Evolutionary conservation across 1,140 invertebrate species (phyloP), one percentile per base, ranked within the genome.

Genomic region (Drosophila simulans): DNA sequence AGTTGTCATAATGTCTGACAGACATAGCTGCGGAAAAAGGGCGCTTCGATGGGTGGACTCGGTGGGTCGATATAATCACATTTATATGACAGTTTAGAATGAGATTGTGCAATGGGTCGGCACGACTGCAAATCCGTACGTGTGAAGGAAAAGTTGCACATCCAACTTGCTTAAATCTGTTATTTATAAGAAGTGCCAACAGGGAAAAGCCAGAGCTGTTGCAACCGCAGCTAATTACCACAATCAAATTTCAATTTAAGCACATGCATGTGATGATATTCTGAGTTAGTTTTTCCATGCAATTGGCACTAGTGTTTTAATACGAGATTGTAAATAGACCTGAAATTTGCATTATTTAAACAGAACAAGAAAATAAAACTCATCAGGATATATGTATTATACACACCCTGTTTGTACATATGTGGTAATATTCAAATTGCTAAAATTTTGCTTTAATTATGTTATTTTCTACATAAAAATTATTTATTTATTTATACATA

Each of bases 1-100:
- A 79, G 59, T 65, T 76, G 70, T 76, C 66, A 76, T 79, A 66
- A 72, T 72, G 55, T 65, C 65, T 40, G 46, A 73, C 45, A 59
- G 22, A 48, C 60, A 59, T 48, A 53, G 48, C 45, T 22, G 57
- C 20, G 43, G 22, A 39, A 5, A 51, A 34, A 27, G 34, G 31
- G 25, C 5, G 12, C 8, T 5, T 3, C 11, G 15, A 12, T 0
- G 5, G 15, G 17, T 17, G 10, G 4, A 15, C 27, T 20, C 62
- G 15, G 13, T 31, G 64, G 65, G 43, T 56, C 65, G 37, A 70
- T 70, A 37, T 71, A 70, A 70, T 71, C 68, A 40, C 65, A 70
- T 71, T 70, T 40, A 68, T 70, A 70, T 70, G 64, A 57, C 43
- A 71, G 43, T 70, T 49, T 48, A 57, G 65, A 57, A 57, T 48